Evolutionary conservation across 2,797 vertebrate species (phyloP), one percentile per base, ranked within the genome.

Genomic region (Crax fasciolata): DNA sequence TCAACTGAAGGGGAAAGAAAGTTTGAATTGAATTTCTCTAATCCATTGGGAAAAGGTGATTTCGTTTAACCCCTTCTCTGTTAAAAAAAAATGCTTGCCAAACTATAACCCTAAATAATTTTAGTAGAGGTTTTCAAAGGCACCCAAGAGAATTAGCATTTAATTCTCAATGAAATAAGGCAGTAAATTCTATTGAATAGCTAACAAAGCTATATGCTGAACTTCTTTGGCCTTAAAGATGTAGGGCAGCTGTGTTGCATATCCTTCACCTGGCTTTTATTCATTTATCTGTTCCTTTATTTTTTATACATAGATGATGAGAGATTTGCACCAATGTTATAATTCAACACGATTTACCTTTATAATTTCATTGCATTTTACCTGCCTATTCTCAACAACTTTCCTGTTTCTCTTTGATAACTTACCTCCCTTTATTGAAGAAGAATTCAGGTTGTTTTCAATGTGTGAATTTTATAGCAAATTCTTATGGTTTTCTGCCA

Each of bases 11-110:
- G 24, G 77, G 32, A 71, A 59, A 65, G 39, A 57, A 46, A 84
- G 13, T 77, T 54, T 71, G 51, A 74, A 87, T 63, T 72, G 2
- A 68, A 90, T 94, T 95, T 95, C 28, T 83, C 51, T 59, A 87
- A 62, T 76, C 41, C 46, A 12, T 51, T 38, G 28, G 73, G 41
- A 84, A 91, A 58, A 75, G 25, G 5, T 46, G 24, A 32, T 84
- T 96, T 93, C 18, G 62, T 92, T 95, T 84, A 94, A 95, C 39
- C 21, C 24, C 6, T 93, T 95, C 44, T 90, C n/a, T 85, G 16
- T 77, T 83, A 51, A 89, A 89, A 13, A 55, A 87, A 91, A 66
- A 39, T 39, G 39, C 23, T 74, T 55, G 10, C 24, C 30, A 89
- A 70, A 9, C 13, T 63, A 1, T 52, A 43, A 79, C 19, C 59